A percentile compares a stretch with the other conserved stretches of the same genome.
Evolutionary conservation across 2,113 vertebrate species (phyloP).

Genomic region (Halichoeres trimaculatus): DNA sequence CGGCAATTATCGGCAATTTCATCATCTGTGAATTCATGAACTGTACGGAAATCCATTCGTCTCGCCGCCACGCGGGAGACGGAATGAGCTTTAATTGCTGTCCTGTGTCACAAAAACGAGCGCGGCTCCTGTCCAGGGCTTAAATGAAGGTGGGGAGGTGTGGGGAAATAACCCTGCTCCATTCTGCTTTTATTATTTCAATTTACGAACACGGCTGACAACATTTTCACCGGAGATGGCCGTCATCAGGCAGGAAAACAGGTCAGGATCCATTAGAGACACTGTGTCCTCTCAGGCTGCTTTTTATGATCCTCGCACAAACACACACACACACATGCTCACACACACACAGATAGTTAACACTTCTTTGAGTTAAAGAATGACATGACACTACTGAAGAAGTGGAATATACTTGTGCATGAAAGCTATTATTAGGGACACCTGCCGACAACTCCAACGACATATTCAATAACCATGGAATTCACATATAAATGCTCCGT

Average conservation of each 20-base stretch:
- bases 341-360: background rate
- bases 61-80: slow-evolving; percentile 11
- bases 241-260: background rate
- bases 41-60: slow-evolving; percentile 50
- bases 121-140: slow-evolving; percentile 4
- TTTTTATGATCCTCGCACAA: no score
- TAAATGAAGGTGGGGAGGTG: slow-evolving; percentile 9
- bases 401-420: no score
- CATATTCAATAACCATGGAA: no score
- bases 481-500: no score
- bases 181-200: slow-evolving; percentile 47
- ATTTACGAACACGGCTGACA: slow-evolving; percentile 27
- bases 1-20: slow-evolving; percentile 62
- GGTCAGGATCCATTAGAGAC: background rate
- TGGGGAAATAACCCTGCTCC: slow-evolving; percentile 5
- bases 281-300: background rate
- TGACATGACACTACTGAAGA: no score
- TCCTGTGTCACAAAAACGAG: background rate
- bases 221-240: slow-evolving; percentile 2
- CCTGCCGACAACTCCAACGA: no score
- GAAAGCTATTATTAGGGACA: no score
- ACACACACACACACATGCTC: background rate
- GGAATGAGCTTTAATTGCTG: slow-evolving; percentile 30
- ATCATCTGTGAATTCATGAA: slow-evolving; percentile 53
- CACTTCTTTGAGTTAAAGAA: no score